Percentiles rank a stretch among this genome's conserved stretches.
Conservation (phyloP, 2,888 invertebrate genomes). For the Octodonta nipae region DNA sequence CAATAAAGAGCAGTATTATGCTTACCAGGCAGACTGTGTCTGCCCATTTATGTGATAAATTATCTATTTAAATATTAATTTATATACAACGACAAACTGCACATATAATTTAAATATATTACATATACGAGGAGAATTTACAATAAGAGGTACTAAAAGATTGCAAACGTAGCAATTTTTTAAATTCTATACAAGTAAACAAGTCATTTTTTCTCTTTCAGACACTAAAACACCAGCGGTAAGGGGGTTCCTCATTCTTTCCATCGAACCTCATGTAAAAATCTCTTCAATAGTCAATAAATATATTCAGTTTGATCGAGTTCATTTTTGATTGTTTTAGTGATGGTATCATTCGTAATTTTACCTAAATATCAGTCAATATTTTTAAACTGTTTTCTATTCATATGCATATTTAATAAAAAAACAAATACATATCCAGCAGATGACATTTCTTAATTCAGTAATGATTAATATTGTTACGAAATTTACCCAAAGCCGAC, state of each 20-base stretch:
- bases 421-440: too few species aligned
- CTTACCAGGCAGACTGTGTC: conserved; percentile 17
- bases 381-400: too few species aligned
- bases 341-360: too few species aligned
- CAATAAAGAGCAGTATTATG: conserved; percentile 19
- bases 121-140: conserved; percentile 32
- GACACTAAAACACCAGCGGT: conserved; percentile 11
- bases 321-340: too few species aligned
- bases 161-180: conserved; percentile 32
- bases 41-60: conserved; percentile 15
- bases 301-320: too few species aligned
- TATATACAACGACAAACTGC: conserved; percentile 36
- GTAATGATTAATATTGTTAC: too few species aligned
- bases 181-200: conserved; percentile 28
- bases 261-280: too few species aligned
- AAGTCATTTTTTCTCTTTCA: conserved; percentile 14
- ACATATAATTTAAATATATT: conserved; percentile 30
- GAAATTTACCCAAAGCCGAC: too few species aligned
- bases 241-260: neutral
- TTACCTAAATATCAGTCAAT: too few species aligned
- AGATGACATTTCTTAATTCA: too few species aligned
- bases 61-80: conserved; percentile 17
- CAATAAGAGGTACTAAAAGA: conserved; percentile 33
- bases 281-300: too few species aligned
- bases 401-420: too few species aligned